A percentile compares a stretch with the other conserved stretches of the same genome.
These are phyloP conservation scores for Zaprionus tsacasi DNA, from an alignment of 1,140 invertebrate species.

Conservation along the genomic window DNA sequence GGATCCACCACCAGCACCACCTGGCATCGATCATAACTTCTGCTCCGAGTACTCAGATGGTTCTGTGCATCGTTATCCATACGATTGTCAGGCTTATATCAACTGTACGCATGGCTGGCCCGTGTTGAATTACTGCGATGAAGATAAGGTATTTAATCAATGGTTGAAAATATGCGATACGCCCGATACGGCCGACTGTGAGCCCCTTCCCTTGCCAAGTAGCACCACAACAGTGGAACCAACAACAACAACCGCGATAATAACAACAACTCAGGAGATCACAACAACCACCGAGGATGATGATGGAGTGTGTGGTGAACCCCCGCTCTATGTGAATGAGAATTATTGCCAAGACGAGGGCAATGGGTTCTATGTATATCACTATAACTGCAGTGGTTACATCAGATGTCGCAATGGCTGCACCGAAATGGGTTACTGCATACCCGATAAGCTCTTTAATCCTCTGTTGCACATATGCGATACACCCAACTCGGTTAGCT, in stretches of 20 bases:
- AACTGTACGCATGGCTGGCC: constrained; percentile 68
- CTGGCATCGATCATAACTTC: constrained; percentile 45
- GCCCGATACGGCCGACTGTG: constrained; percentile 60
- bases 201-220: constrained; percentile 54
- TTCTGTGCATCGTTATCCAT: constrained; percentile 55
- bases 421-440: constrained; percentile 56
- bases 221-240: constrained; percentile 3
- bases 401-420: constrained; percentile 61
- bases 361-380: constrained; percentile 68
- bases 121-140: constrained; percentile 60
- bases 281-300: constrained; percentile 35
- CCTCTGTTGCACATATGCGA: constrained; percentile 57
- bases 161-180: constrained; percentile 64
- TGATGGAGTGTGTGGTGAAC: constrained; percentile 39
- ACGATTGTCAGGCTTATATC: constrained; percentile 73
- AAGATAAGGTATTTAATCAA: constrained; percentile 62
- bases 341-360: constrained; percentile 44
- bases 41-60: constrained; percentile 44
- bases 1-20: constrained; percentile 55
- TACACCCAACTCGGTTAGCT: constrained; percentile 58
- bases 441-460: constrained; percentile 63
- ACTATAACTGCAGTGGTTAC: constrained; percentile 60
- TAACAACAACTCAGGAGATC: constrained; percentile 24
- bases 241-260: neutral
- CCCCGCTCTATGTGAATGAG: constrained; percentile 36